Conservation (phyloP, 2,888 invertebrate species). For the Aporophyla lueneburgensis region DNA sequence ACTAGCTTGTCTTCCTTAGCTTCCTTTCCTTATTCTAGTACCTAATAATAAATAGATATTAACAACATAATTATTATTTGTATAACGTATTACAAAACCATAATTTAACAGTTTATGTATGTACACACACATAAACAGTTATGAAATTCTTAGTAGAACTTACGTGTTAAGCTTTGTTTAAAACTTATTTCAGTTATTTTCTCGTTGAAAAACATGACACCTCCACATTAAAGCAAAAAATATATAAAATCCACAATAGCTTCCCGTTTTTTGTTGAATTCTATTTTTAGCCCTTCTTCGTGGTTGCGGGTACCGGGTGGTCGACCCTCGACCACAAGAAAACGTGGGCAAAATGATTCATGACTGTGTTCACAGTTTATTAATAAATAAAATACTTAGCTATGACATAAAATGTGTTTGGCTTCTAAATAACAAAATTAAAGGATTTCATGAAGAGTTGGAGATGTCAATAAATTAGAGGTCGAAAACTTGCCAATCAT, state of each 20-base stretch:
- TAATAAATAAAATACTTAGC: not conserved
- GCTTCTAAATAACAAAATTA: not conserved
- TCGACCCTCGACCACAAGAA: slow-evolving; percentile 53
- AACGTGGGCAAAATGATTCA: slow-evolving; percentile 36
- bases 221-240: not conserved
- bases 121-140: not conserved
- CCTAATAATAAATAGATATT: too few species aligned
- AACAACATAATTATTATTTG: too few species aligned
- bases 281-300: slow-evolving; percentile 41
- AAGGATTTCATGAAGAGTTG: not conserved
- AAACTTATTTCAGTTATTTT: not conserved
- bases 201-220: not conserved
- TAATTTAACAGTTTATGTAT: not conserved
- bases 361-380: not conserved
- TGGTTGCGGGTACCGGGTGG: slow-evolving; percentile 41
- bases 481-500: not conserved
- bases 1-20: too few species aligned
- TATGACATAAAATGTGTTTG: not conserved
- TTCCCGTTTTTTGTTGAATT: slow-evolving; percentile 23
- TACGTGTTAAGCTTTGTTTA: too few species aligned
- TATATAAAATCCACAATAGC: not conserved
- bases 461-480: not conserved
- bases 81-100: not conserved
- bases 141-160: not conserved
- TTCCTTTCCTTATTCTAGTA: too few species aligned